Evolutionary conservation across 2,888 invertebrate species (phyloP), one percentile per base, ranked within the genome.

Genomic region (Scaptodrosophila latifasciaeformis): DNA sequence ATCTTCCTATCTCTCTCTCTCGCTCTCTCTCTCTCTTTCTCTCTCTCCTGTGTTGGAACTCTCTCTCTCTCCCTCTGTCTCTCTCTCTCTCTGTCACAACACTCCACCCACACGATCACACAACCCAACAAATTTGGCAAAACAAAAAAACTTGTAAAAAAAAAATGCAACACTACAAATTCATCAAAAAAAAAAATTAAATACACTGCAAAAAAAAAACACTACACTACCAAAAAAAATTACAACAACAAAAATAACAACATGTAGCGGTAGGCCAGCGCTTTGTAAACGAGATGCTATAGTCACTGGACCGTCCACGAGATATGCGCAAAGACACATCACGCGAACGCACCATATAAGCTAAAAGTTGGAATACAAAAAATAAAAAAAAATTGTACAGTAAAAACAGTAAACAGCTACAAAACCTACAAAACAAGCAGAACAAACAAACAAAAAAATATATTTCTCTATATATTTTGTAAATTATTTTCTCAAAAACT

Each of bases 231-330:
- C 42, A 50, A 37, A 59, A 44, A 55, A 18, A 54, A 31, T 51
- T 49, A 50, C 13, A 37, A 39, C 31, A 50, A 55, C 21, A 52
- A 29, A 54, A 49, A 48, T n/a, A 39, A 40, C 42, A 49, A 50
- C 65, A 75, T 71, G 67, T 74, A 78, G 67, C 82, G 86, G 86
- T 82, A 85, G 86, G 64, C 86, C 86, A 81, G 85, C 84, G 72
- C 86, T 86, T 84, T 86, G 86, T 84, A 86, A 86, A 83, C 84
- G 86, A 75, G 86, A 86, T 78, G 85, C 85, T 75, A 84, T 84
- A 75, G 85, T 86, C 69, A 77, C 85, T 54, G 81, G 86, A 66
- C 86, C 86, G 67, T 71, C 85, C 71, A 77, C 84, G 74, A 83
- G 85, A 82, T 86, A 86, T 82, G 83, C 82, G 78, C 65, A 77